Base-by-base conservation (phyloP, 2,113 vertebrate genomes). In the Odobenus rosmarus region DNA sequence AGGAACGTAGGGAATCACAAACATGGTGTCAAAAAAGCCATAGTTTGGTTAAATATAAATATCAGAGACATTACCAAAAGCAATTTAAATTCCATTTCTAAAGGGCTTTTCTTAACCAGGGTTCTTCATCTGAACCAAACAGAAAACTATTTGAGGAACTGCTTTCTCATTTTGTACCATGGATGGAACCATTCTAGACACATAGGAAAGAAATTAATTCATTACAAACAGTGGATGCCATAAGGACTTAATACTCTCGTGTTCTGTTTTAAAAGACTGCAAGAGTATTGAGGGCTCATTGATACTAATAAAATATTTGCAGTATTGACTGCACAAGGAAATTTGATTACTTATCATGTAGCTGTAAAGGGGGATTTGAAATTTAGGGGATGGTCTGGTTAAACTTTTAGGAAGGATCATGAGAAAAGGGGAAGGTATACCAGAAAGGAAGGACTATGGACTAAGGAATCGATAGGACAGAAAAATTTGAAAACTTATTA, bases 81-180 rank as follows among this genome's bases (percentile, higher is more conserved):
- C 21, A 42, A 36, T 86, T 93, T 95, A 88, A 84, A 97, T 91
- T 94, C 28, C 33, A 81, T 85, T 77, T 21, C n/a, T 76, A 85
- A 86, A 93, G 46, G 46, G 31, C 46, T 89, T 36, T 96, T 69
- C 79, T 95, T 31, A 74, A 24, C 39, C 14, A 39, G 9, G 4
- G 3, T 82, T 80, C 31, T 84, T 93, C 36, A 71, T 76, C 16
- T 97, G 7, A 95, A 74, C 3, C 19, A 96, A 79, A 61, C 53
- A 92, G 83, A 91, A 97, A 87, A 61, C 31, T 90, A 28, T 21
- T 51, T 93, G 24, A 87, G 19, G 82, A n/a, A 79, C 49, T 90
- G 7, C 77, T 95, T 90, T 93, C 23, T 93, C 49, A 57, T 0
- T 89, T 96, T 83, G 55, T 85, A 71, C 24, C 5, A 72, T 72